Base-by-base conservation (phyloP, 2,113 vertebrate genomes). In the Charina bottae region DNA sequence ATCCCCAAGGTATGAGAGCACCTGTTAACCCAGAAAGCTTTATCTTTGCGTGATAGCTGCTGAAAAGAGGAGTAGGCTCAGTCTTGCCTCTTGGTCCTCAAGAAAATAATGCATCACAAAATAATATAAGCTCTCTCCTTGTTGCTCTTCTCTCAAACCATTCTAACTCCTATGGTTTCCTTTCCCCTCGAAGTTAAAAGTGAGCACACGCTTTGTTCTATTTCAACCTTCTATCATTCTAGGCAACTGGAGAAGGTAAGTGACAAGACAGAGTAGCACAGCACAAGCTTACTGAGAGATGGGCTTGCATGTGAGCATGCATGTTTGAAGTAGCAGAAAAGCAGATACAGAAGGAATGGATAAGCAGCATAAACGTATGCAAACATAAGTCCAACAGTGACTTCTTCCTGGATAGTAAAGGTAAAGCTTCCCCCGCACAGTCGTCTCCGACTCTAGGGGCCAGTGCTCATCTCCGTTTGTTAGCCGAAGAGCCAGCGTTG, bases 81-180 rank as follows among this genome's bases (percentile, higher is more conserved):
- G 17, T 37, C 68, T 37, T 37, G 68, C 33, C 17, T 37, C 37
- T 78, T 78, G 33, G 3, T 78, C n/a, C 15, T 78, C 68, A 78
- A 78, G 33, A 78, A 78, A 78, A 78, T 0, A 17, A 37, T 19
- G 68, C 33, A 21, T 3, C 6, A 78, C 33, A 21, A 37, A 33
- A 7, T 37, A 78, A 78, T 8, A 21, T 37, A 78, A 78, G 33
- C 33, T 78, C 42, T 42, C 42, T 42, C 42, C 42, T 42, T 8
- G 6, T 42, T 28, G 1, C 46, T 78, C 37, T 78, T 33, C 33
- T 78, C 68, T 37, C 9, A 78, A 78, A 37, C 15, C 33, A 3
- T 37, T 93, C 93, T 86, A 94, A 94, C 93, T 95, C 23, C n/a
- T 28, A 92, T 23, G 54, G 0, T 28, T 85, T 85, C 83, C 91